Conservation (phyloP, 2,113 vertebrate species). For the Pedetes capensis region DNA sequence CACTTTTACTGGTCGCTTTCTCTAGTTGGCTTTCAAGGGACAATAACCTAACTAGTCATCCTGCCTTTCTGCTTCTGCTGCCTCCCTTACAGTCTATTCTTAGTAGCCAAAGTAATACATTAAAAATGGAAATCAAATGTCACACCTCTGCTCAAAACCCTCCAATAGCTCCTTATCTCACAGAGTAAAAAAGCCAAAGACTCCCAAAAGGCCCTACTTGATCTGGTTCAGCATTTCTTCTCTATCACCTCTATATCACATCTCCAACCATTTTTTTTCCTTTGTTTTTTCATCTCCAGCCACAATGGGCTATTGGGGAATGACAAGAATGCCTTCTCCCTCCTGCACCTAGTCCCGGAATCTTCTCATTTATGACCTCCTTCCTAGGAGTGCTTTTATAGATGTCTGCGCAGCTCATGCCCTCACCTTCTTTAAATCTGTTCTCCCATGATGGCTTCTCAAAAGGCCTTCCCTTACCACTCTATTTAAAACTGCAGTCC, state of each 20-base stretch:
- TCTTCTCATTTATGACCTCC: not conserved
- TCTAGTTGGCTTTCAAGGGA: not conserved
- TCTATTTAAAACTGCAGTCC: not conserved
- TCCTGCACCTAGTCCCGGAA: fast-evolving
- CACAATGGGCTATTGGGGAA: not conserved
- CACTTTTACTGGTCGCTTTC: not conserved
- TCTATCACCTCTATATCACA: not conserved
- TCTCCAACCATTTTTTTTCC: not conserved
- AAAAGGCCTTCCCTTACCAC: not conserved
- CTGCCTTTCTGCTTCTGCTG: not conserved
- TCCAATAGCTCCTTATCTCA: not conserved
- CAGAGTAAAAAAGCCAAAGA: not conserved
- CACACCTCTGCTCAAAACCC: not conserved
- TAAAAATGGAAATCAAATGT: not conserved
- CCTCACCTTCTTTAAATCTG: not conserved
- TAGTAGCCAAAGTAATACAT: not conserved
- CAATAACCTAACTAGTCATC: not conserved
- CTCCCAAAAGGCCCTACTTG: not conserved
- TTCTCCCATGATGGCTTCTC: not conserved
- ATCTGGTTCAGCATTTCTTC: not conserved
- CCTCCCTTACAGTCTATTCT: not conserved
- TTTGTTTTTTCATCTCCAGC: not conserved
- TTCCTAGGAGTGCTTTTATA: not conserved
- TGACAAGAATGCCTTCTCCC: not conserved
- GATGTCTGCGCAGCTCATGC: not conserved